These are phyloP conservation scores for Ochropacha duplaris DNA, from an alignment of 2,888 invertebrate species.

Conservation along the genomic window DNA sequence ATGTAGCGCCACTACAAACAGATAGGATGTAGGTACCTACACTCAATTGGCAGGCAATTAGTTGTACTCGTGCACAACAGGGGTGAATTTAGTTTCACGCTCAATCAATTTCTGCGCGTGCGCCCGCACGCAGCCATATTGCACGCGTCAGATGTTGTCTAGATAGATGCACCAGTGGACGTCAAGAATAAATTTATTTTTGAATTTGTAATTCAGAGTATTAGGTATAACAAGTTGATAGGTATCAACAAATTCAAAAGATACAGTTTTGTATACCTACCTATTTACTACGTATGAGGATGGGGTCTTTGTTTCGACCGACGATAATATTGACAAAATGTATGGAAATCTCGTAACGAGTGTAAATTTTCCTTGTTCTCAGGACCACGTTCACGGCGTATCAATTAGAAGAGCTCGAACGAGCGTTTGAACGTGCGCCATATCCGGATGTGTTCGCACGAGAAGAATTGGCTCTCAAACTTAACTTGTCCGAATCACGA, in stretches of 20 bases:
- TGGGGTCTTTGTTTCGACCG: no score
- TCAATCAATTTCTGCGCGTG: conserved; percentile 79
- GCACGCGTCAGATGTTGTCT: conserved; percentile 76
- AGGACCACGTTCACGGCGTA: conserved; percentile 98
- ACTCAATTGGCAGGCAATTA: conserved; percentile 77
- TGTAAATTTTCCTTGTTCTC: conserved; percentile 46
- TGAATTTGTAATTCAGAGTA: conserved; percentile 12
- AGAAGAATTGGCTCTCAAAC: conserved; percentile 95
- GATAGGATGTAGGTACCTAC: no score
- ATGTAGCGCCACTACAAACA: conserved; percentile 42
- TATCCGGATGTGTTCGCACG: conserved; percentile 98
- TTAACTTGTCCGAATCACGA: conserved; percentile 92
- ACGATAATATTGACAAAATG: conserved; percentile 4
- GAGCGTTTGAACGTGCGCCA: conserved; percentile 97
- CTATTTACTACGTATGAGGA: no score
- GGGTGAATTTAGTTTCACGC: conserved; percentile 82
- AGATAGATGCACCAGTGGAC: conserved; percentile 26
- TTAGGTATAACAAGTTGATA: not conserved
- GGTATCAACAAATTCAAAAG: not conserved
- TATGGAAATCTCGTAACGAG: conserved; percentile 4
- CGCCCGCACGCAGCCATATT: conserved; percentile 75
- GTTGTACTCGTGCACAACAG: conserved; percentile 59
- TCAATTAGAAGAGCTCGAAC: conserved; percentile 95
- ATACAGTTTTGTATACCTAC: not conserved
- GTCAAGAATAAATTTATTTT: conserved; percentile 36